A percentile compares a stretch with the other conserved stretches of the same genome.
Evolutionary conservation across 2,797 vertebrate genomes (phyloP).

Genomic region (Hafferia zeledoni): DNA sequence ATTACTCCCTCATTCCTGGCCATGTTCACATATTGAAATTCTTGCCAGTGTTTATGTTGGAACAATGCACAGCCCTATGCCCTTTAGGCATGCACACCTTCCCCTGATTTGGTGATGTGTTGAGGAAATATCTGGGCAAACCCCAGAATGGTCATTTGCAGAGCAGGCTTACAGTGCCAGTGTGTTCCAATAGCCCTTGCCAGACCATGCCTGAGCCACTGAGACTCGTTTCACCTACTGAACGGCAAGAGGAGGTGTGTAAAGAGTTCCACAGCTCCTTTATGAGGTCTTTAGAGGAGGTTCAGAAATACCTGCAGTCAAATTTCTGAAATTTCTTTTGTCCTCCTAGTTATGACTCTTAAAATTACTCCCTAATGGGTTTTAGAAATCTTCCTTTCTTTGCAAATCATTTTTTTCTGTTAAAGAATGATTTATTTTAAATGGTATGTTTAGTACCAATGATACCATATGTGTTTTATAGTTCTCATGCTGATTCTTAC

Average conservation of each 20-base stretch:
- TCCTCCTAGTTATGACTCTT: not conserved
- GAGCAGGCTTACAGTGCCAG: rapidly evolving
- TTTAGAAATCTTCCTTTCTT: not conserved
- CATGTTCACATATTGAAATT: rapidly evolving
- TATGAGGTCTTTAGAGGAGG: not conserved
- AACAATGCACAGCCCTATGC: not conserved
- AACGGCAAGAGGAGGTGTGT: not conserved
- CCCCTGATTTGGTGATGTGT: not conserved
- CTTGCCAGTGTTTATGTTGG: not conserved
- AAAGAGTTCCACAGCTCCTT: not conserved
- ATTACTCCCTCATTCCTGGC: not conserved
- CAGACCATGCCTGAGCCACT: not conserved
- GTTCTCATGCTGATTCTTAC: not conserved
- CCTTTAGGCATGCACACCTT: not conserved
- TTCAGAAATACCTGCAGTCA: not conserved
- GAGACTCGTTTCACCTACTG: not conserved
- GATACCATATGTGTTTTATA: not conserved
- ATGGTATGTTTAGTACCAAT: not conserved
- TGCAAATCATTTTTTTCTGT: not conserved
- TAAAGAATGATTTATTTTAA: not conserved
- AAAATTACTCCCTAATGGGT: not conserved
- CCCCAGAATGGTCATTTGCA: not conserved
- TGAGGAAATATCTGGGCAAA: not conserved
- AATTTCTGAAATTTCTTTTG: not conserved
- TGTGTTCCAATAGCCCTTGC: not conserved